Conservation (phyloP, 2,888 invertebrate species). For the Coecobrya sp. region DNA sequence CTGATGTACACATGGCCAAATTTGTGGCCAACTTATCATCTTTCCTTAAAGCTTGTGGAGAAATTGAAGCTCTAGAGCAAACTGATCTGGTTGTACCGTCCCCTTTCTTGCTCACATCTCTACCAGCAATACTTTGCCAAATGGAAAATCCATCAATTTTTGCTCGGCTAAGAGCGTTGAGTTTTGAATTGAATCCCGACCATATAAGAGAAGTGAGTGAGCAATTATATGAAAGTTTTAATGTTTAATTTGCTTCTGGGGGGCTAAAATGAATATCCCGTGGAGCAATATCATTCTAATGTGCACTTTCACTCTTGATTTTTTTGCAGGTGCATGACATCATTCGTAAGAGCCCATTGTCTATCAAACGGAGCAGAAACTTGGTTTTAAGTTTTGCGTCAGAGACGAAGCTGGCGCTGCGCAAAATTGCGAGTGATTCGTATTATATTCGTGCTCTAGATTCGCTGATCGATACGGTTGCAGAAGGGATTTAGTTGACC, state of each 20-base stretch:
- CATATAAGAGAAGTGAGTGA: constrained; percentile 65
- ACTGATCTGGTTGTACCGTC: constrained; percentile 61
- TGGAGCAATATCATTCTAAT: not conserved
- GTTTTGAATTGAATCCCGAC: constrained; percentile 64
- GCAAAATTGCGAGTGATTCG: constrained; percentile 53
- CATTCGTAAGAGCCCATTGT: constrained; percentile 64
- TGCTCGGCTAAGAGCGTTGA: constrained; percentile 60
- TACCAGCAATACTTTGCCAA: constrained; percentile 85
- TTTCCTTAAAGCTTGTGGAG: constrained; percentile 79
- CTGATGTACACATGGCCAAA: constrained; percentile 41
- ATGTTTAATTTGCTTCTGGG: no score
- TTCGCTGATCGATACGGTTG: constrained; percentile 75
- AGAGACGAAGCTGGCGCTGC: constrained; percentile 72
- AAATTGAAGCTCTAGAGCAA: constrained; percentile 81
- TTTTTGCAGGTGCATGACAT: constrained; percentile 70
- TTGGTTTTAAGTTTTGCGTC: constrained; percentile 66
- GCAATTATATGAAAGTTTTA: no score
- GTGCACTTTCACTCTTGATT: not conserved
- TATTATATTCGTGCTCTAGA: constrained; percentile 75
- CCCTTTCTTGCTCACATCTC: constrained; percentile 80
- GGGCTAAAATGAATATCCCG: no score
- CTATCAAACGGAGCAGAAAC: constrained; percentile 65
- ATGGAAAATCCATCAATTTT: constrained; percentile 78
- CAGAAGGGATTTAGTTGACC: not conserved
- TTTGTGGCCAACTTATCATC: constrained; percentile 82